phyloP scores from a whole-genome alignment of 37 sponge, comb jelly and placozoan species.

The Oopsacas minuta region DNA sequence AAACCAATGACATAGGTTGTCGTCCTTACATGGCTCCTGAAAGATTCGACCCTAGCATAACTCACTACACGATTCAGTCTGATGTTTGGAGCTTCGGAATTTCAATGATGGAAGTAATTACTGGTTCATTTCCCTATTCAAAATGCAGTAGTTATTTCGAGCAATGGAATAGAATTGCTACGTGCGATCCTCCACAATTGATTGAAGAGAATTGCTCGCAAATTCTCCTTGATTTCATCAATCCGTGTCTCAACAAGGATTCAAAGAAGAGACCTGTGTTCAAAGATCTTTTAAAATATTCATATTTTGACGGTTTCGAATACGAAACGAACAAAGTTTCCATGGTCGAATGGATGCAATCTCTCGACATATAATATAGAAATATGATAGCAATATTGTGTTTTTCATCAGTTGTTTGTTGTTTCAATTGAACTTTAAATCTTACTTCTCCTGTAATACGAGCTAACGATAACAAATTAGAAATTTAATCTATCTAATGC shows the following conservation, averaged over 20 bases:
- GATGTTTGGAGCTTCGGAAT: slow-evolving; percentile 9
- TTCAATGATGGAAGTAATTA: neutral
- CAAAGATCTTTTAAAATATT: neutral
- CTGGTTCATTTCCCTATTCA: slow-evolving; percentile 4
- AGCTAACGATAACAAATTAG: no score
- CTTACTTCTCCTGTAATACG: neutral
- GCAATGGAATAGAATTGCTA: neutral
- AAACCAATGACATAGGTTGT: neutral
- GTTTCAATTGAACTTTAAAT: neutral
- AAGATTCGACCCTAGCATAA: neutral
- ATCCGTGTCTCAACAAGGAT: neutral
- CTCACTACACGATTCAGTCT: neutral
- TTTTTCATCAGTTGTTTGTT: neutral
- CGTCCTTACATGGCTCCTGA: slow-evolving; percentile 10
- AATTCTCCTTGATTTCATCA: neutral
- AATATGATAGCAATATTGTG: neutral
- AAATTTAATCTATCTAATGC: no score
- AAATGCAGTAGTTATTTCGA: neutral
- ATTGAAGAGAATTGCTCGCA: neutral
- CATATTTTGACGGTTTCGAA: neutral
- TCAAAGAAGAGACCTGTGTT: neutral
- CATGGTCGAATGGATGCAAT: neutral
- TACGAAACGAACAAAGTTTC: neutral
- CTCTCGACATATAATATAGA: neutral
- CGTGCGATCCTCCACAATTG: neutral